These are phyloP conservation scores for Fistularia commersonii DNA, from an alignment of 2,797 vertebrate species.

Conservation along the genomic window DNA sequence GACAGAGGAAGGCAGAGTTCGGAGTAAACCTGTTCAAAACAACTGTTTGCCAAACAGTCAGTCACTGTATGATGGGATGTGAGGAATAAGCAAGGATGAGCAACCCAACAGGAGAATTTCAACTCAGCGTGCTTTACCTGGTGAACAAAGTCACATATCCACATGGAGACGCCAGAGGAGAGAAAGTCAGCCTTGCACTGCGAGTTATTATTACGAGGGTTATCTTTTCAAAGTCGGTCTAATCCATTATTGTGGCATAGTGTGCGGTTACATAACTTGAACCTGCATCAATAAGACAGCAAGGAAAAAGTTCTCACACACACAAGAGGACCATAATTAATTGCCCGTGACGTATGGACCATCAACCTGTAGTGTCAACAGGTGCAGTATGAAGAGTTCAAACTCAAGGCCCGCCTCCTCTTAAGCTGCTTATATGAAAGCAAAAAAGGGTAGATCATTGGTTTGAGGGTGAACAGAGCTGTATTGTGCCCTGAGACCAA, in stretches of 20 bases:
- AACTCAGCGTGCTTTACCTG: too few species aligned
- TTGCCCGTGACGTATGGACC: slow-evolving; percentile 15
- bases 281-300: slow-evolving; percentile 52
- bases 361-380: slow-evolving; percentile 23
- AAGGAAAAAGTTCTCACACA: slow-evolving; percentile 54
- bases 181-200: slow-evolving; percentile 20
- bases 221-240: slow-evolving; percentile 56
- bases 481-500: slow-evolving; percentile 51
- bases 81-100: slow-evolving; percentile 20
- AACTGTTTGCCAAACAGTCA: slow-evolving; percentile 39
- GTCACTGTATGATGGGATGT: slow-evolving; percentile 25
- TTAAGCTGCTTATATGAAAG: slow-evolving; percentile 36
- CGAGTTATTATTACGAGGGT: slow-evolving; percentile 50
- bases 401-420: slow-evolving; percentile 15
- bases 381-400: slow-evolving; percentile 37
- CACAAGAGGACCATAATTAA: slow-evolving; percentile 25
- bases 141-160: too few species aligned
- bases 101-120: slow-evolving; percentile 19
- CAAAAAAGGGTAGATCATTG: slow-evolving; percentile 22
- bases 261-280: slow-evolving; percentile 67
- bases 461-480: slow-evolving; percentile 52
- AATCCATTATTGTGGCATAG: slow-evolving; percentile 69
- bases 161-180: slow-evolving; percentile 3
- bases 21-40: slow-evolving; percentile 38
- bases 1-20: slow-evolving; percentile 28